A percentile compares a stretch with the other conserved stretches of the same genome.
These are phyloP conservation scores for Bubo bubo DNA, from an alignment of 2,113 vertebrate species.

Conservation along the genomic window DNA sequence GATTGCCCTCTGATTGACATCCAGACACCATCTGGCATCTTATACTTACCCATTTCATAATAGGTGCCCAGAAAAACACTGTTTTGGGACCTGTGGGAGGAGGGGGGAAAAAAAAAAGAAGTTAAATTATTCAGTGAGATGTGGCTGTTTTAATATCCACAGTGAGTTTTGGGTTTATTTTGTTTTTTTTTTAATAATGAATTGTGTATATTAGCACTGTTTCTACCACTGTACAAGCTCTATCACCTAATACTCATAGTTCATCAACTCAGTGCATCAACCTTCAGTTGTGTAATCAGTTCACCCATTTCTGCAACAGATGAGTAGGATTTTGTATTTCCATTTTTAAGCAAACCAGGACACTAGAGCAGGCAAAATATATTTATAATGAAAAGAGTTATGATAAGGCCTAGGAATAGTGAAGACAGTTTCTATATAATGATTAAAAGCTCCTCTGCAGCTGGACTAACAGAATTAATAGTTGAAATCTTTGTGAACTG, in stretches of 20 bases:
- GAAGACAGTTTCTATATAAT: not conserved
- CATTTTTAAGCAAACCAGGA: not conserved
- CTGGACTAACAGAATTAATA: not conserved
- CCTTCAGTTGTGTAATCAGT: not conserved
- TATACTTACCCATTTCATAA: conserved; percentile 96
- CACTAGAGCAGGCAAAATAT: not conserved
- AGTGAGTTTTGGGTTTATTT: not conserved
- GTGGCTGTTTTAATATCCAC: not conserved
- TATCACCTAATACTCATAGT: not conserved
- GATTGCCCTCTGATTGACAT: not conserved
- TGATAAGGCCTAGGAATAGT: not conserved
- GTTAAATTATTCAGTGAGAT: not conserved
- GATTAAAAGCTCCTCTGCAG: not conserved
- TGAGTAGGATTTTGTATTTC: not conserved
- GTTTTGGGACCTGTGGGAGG: conserved; percentile 90
- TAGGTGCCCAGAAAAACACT: conserved; percentile 97
- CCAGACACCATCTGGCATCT: not conserved
- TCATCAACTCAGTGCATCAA: not conserved
- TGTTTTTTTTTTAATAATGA: not conserved
- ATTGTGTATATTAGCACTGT: not conserved
- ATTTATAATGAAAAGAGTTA: not conserved
- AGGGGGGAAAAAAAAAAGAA: not conserved
- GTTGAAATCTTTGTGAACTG: not conserved
- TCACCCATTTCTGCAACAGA: not conserved
- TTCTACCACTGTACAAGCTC: not conserved